Percentiles rank a stretch among this genome's conserved stretches.
phyloP scores from a whole-genome alignment of 2,888 invertebrate species.

The Rutpela maculata region DNA sequence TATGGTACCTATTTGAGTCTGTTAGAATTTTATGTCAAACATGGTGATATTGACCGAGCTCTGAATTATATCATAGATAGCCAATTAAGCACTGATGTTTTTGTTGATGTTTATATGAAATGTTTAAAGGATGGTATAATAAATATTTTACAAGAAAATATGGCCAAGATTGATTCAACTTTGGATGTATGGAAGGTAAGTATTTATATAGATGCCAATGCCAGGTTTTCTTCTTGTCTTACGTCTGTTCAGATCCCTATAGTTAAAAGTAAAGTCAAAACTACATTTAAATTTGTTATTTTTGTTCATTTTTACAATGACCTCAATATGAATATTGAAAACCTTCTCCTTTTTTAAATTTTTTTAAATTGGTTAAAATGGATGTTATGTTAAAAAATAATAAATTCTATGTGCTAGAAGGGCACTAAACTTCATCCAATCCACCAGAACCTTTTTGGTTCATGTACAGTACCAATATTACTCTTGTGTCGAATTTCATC shows the following conservation, averaged over 20 bases:
- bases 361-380: too few relatives aligned
- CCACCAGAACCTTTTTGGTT: too few relatives aligned
- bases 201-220: background rate
- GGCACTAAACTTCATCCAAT: too few relatives aligned
- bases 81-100: conserved; percentile 81
- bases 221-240: background rate
- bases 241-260: background rate
- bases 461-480: too few relatives aligned
- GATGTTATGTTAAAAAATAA: too few relatives aligned
- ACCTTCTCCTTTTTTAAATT: too few relatives aligned
- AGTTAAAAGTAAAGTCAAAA: too few relatives aligned
- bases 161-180: conserved; percentile 81
- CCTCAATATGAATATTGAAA: too few relatives aligned
- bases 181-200: conserved; percentile 81
- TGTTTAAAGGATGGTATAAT: conserved; percentile 81
- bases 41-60: conserved; percentile 82
- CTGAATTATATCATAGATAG: conserved; percentile 83
- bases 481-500: too few relatives aligned
- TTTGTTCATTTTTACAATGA: too few relatives aligned
- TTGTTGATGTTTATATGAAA: conserved; percentile 84
- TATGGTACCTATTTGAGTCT: conserved; percentile 87
- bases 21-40: conserved; percentile 85
- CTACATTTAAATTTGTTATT: too few relatives aligned
- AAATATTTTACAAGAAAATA: conserved; percentile 78
- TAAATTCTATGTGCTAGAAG: too few relatives aligned